These are phyloP conservation scores for Neofelis nebulosa DNA, from an alignment of 2,113 vertebrate genomes.

Conservation along the genomic window DNA sequence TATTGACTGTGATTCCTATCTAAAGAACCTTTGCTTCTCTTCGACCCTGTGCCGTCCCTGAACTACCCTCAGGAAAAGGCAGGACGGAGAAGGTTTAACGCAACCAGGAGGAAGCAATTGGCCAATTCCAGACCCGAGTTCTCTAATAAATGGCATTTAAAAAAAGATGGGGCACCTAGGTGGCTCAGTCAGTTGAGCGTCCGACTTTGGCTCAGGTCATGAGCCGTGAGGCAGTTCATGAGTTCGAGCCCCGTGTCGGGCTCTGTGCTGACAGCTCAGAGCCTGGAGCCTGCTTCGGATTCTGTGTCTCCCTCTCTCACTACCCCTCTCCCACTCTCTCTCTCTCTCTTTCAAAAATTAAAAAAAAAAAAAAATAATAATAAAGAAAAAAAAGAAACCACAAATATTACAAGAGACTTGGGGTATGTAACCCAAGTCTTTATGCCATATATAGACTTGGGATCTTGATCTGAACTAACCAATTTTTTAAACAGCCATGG, in stretches of 20 bases:
- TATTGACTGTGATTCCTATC: neutral
- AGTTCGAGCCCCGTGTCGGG: too few relatives aligned
- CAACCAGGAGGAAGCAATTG: neutral
- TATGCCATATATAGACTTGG: neutral
- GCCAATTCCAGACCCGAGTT: neutral
- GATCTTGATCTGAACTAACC: neutral
- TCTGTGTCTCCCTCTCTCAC: too few relatives aligned
- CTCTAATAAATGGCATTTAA: neutral
- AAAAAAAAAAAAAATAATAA: too few relatives aligned
- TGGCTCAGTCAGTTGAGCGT: too few relatives aligned
- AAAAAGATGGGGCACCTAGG: neutral
- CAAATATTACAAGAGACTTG: neutral
- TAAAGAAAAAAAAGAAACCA: neutral
- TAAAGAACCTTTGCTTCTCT: neutral
- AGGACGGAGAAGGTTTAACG: too few relatives aligned
- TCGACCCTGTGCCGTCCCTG: too few relatives aligned
- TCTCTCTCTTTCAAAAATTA: too few relatives aligned
- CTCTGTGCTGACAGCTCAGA: too few relatives aligned
- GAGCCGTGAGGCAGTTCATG: too few relatives aligned
- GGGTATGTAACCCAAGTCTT: neutral
- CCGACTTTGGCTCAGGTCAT: too few relatives aligned
- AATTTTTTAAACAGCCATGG: neutral
- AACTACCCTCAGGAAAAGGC: neutral
- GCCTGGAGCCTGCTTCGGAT: too few relatives aligned
- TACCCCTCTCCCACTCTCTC: too few relatives aligned